phyloP scores from a whole-genome alignment of 2,113 vertebrate genomes.

The Channa argus region DNA sequence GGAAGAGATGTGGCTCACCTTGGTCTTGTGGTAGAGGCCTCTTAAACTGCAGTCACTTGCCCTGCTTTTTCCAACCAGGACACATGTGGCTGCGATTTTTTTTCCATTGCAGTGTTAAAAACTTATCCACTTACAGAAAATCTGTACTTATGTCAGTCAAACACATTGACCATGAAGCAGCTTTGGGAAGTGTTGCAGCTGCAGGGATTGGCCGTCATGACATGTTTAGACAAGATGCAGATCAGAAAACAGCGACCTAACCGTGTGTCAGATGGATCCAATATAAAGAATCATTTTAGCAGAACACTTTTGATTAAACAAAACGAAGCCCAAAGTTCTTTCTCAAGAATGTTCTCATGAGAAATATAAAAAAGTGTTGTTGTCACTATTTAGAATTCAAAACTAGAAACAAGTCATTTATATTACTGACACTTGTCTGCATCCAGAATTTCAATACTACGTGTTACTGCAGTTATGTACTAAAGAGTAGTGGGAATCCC shows the following conservation, averaged over 20 bases:
- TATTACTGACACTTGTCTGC: background rate
- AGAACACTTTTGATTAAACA: conserved; percentile 27
- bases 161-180: conserved; percentile 8
- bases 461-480: too few species aligned
- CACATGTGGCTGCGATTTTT: background rate
- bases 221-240: background rate
- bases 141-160: background rate
- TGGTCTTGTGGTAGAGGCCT: conserved; percentile 42
- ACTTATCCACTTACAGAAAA: background rate
- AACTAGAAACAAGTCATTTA: background rate
- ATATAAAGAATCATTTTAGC: conserved; percentile 24
- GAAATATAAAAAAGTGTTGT: too few species aligned
- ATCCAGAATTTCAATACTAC: background rate
- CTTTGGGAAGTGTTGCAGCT: conserved; percentile 8
- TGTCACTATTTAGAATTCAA: background rate
- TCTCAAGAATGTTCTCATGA: conserved; percentile 4
- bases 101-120: conserved; percentile 9
- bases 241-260: conserved; percentile 11
- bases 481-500: too few species aligned
- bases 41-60: conserved; percentile 29
- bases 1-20: conserved; percentile 35
- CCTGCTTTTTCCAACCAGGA: conserved; percentile 2
- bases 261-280: conserved; percentile 42
- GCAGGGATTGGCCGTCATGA: background rate
- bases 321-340: conserved; percentile 24